Base-by-base conservation (phyloP, 2,797 vertebrate genomes). In the Halcyon badia region DNA sequence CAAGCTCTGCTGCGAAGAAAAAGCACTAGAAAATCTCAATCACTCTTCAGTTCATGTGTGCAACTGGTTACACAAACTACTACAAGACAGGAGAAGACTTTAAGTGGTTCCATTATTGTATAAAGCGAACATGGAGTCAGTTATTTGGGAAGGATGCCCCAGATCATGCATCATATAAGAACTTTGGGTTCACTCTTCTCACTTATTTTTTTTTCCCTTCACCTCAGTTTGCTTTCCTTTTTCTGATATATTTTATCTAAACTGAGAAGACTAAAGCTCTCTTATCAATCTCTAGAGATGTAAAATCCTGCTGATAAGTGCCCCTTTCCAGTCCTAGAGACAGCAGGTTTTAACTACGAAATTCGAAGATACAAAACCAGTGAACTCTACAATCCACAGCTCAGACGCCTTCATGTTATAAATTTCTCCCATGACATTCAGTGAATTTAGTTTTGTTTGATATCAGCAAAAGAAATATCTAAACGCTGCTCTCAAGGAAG, bases 121-220 rank as follows among this genome's bases (percentile, higher is more conserved):
- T 5, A 28, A 71, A 64, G 73, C 17, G 16, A n/a, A 24, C 1
- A 5, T 20, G 19, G 10, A 30, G 30, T 52, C 37, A 39, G 15
- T 25, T 58, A 11, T 41, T n/a, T 54, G 42, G 42, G 60, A 61
- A 80, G 37, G 14, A 61, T 33, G 16, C 8, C 19, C 35, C 56
- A 70, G n/a, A 24, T 11, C 20, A 56, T 9, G 70, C 44, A 57
- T n/a, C 51, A 33, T 25, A 7, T 3, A 10, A 61, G 11, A 30
- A 54, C 4, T 16, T 26, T 4, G 0, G 1, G 35, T 21, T 20
- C 20, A 26, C 15, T 35, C 33, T 51, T 37, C 33, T n/a, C 14
- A 10, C 15, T 66, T 37, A 0, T 41, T 64, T 78, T 54, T 18
- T n/a, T 82, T 68, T 42, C 42, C 22, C 69, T 83, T 58, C 0